Conservation (phyloP, 2,113 vertebrate species). For the Hippocampus zosterae region DNA sequence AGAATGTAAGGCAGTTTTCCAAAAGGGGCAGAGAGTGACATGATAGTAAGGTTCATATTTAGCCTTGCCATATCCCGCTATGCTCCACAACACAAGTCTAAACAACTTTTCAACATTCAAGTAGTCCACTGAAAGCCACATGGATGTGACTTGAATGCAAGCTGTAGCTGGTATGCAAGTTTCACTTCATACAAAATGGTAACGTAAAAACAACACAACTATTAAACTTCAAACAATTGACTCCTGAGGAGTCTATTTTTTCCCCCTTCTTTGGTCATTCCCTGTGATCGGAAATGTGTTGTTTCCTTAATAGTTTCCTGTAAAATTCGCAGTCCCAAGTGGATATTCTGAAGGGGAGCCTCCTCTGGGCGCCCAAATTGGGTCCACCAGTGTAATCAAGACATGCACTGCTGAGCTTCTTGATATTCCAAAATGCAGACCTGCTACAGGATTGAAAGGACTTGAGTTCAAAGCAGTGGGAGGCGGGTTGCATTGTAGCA, state of each 20-base stretch:
- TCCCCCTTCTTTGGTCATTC: conserved; percentile 31
- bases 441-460: conserved; percentile 33
- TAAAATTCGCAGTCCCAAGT: conserved; percentile 59
- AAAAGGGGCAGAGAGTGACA: conserved; percentile 31
- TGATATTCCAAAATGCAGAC: conserved; percentile 25
- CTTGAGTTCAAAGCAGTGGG: conserved; percentile 5
- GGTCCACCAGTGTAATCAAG: conserved; percentile 45
- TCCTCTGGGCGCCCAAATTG: conserved; percentile 51
- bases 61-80: background rate
- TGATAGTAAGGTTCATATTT: conserved; percentile 25
- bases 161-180: conserved; percentile 39
- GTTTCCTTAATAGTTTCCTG: conserved; percentile 74
- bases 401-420: conserved; percentile 25
- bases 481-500: conserved; percentile 5
- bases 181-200: conserved; percentile 23
- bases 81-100: too few relatives aligned
- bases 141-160: conserved; percentile 2
- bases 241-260: conserved; percentile 37
- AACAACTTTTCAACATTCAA: background rate
- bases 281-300: conserved; percentile 70
- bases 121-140: conserved; percentile 26
- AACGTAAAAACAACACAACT: conserved; percentile 18
- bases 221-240: conserved; percentile 36
- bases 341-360: conserved; percentile 47
- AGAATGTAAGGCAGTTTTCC: conserved; percentile 32